Base-by-base conservation (phyloP, 1,140 invertebrate species). In the Drosophila bipectinata region DNA sequence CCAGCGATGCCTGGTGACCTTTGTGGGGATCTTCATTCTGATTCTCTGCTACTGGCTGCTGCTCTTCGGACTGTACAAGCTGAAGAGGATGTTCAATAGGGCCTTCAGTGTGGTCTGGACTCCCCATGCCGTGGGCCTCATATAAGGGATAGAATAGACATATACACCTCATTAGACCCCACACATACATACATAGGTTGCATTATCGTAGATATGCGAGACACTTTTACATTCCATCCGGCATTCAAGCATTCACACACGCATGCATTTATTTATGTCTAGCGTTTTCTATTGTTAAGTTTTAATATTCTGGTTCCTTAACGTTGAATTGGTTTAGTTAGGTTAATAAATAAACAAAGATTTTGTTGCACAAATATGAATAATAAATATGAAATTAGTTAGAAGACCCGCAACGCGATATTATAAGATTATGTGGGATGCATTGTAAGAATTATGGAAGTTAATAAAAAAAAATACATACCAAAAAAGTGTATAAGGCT, bases 21-120 rank as follows among this genome's bases (percentile, higher is more conserved):
- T 93, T 28, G 66, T 92, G 0, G 93, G 93, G 1, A 93, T 94
- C 8, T 91, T 93, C 0, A 74, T 93, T 0, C 93, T 96, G 14
- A 90, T 91, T 21, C 45, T 77, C 5, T 82, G 82, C 55, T 91
- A 79, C 53, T 77, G 79, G 72, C 6, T 79, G 5, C 30, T 84
- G 18, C 77, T 91, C 26, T 84, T 91, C 10, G 74, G 66, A 1
- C 24, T 77, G 4, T 69, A 77, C 32, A 90, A 91, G 58, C 51
- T 91, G 10, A 91, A 82, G 59, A 72, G 78, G 48, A 73, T 78
- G 30, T 80, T 91, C n/a, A 87, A 87, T 59, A 68, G 84, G 15
- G 77, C 90, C n/a, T 80, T 87, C 30, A 91, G 72, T 48, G 71
- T 90, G 15, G 84, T 91, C 34, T 91, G 85, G 90, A 81, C 74